Conservation (phyloP, 2,113 vertebrate species). For the Pteronura brasiliensis region DNA sequence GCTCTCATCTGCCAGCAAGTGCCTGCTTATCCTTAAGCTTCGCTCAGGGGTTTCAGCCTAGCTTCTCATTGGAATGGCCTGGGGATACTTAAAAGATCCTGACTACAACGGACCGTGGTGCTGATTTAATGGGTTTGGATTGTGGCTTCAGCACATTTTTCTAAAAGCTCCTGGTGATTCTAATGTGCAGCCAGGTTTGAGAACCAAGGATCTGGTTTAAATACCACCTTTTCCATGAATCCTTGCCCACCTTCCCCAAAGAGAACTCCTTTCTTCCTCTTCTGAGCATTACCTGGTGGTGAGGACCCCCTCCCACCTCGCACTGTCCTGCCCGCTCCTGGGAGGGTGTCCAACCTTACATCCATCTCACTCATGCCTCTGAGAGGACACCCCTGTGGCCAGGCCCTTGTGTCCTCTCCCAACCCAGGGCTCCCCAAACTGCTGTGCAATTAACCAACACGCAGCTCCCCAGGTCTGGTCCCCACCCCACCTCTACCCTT, state of each 20-base stretch:
- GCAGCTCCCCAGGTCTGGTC: neutral
- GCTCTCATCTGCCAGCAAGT: neutral
- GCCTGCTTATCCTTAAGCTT: neutral
- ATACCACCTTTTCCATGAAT: neutral
- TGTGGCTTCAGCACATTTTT: neutral
- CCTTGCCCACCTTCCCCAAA: neutral
- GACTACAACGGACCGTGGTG: rapidly evolving
- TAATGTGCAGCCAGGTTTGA: neutral
- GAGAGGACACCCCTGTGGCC: no score
- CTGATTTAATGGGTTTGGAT: neutral
- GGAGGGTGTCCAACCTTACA: neutral
- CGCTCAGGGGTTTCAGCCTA: neutral
- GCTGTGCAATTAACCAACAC: neutral
- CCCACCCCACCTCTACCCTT: neutral
- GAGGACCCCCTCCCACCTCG: neutral
- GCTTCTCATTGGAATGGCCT: neutral
- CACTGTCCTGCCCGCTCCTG: neutral
- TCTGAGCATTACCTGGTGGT: neutral
- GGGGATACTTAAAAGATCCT: neutral
- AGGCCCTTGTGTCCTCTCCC: neutral
- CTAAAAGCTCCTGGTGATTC: neutral
- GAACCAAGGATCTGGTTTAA: neutral
- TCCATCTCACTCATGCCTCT: neutral
- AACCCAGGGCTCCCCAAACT: neutral
- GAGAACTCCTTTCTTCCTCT: neutral